A percentile compares a stretch with the other conserved stretches of the same genome.
Conservation (phyloP, 2,797 vertebrate species). For the Labroides dimidiatus region DNA sequence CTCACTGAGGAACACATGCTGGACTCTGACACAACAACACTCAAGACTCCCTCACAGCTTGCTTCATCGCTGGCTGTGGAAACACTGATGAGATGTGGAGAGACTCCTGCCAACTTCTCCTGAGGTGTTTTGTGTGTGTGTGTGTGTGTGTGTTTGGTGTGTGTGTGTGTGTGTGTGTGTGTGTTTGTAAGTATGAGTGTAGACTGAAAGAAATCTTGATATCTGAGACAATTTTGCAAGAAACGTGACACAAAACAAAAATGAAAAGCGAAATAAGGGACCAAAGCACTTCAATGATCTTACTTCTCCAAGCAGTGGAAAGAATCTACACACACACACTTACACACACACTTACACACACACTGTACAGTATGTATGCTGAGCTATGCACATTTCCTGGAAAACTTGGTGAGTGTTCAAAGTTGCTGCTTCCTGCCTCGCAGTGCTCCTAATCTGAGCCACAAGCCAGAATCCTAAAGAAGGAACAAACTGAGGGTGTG, state of each 20-base stretch:
- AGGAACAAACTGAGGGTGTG: constrained; percentile 34
- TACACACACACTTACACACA: constrained; percentile 22
- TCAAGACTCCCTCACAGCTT: constrained; percentile 53
- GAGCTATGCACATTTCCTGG: constrained; percentile 78
- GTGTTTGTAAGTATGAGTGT: constrained; percentile 20
- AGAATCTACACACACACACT: constrained; percentile 20
- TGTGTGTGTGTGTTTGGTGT: neutral
- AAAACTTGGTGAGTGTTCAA: constrained; percentile 67
- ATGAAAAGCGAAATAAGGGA: constrained; percentile 20
- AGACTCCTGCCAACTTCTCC: constrained; percentile 51
- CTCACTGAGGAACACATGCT: constrained; percentile 41
- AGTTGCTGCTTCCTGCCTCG: constrained; percentile 61
- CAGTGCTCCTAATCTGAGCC: constrained; percentile 56
- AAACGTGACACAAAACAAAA: constrained; percentile 30
- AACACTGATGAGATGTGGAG: constrained; percentile 67
- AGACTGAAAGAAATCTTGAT: constrained; percentile 23
- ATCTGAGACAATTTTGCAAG: constrained; percentile 22
- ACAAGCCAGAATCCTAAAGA: constrained; percentile 43
- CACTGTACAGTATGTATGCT: constrained; percentile 50
- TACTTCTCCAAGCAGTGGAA: constrained; percentile 48
- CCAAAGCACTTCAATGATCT: constrained; percentile 12
- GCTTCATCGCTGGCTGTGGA: constrained; percentile 67
- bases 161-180: constrained; percentile 22
- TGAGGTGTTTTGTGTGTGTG: constrained; percentile 10
- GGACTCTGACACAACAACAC: constrained; percentile 33